Evolutionary conservation across 2,113 vertebrate genomes (phyloP).

Genomic region (Monarcha castaneiventris): DNA sequence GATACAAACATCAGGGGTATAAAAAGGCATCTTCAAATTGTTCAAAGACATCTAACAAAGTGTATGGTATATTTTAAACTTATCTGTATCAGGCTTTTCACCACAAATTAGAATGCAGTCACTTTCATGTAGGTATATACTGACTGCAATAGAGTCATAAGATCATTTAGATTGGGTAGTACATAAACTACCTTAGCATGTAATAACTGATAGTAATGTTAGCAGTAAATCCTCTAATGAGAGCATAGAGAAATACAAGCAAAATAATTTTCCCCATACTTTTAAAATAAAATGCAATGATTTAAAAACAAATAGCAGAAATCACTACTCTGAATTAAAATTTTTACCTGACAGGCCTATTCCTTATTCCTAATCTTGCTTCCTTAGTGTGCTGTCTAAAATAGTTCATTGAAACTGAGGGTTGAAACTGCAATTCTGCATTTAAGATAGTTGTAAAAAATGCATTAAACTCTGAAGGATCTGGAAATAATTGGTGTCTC

Average conservation of each 20-base stretch:
- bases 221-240: background rate
- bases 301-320: background rate
- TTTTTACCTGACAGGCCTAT: background rate
- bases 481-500: background rate
- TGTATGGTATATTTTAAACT: background rate
- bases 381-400: background rate
- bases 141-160: background rate
- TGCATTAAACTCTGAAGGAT: background rate
- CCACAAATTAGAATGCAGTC: background rate
- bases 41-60: background rate
- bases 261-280: background rate
- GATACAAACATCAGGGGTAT: background rate
- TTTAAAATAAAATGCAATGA: background rate
- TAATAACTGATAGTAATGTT: background rate
- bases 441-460: background rate
- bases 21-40: background rate
- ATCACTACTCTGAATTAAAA: background rate
- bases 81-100: background rate
- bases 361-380: background rate
- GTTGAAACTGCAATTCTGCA: background rate
- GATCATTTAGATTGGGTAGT: background rate
- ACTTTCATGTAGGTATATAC: background rate
- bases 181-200: background rate
- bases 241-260: background rate
- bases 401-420: background rate